phyloP scores from a whole-genome alignment of 2,113 vertebrate genomes.

The Aplodontia rufa region DNA sequence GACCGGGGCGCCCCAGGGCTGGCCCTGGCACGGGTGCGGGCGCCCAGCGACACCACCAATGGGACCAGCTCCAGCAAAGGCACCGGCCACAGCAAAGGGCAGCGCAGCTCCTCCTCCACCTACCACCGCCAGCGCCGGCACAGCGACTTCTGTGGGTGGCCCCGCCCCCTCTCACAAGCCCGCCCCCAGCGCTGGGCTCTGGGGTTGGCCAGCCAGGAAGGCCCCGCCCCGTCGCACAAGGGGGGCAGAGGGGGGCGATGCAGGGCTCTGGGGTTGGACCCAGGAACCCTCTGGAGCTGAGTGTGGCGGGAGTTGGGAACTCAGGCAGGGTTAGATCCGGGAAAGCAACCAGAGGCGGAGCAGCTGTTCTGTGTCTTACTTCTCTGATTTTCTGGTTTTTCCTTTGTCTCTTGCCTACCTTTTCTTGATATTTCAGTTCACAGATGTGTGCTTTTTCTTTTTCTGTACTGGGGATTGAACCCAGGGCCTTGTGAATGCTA shows the following conservation, averaged over 20 bases:
- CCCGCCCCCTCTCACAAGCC: neutral
- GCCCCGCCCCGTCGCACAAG: too few species aligned
- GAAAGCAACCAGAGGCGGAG: neutral
- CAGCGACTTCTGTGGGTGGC: slow-evolving; percentile 92
- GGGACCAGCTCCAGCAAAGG: slow-evolving; percentile 90
- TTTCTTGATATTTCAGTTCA: neutral
- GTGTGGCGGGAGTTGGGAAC: too few species aligned
- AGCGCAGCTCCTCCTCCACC: slow-evolving; percentile 89
- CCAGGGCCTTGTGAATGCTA: too few species aligned
- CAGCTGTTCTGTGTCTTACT: neutral
- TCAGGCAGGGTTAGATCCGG: neutral
- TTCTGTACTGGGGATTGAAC: neutral
- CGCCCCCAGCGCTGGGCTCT: rapidly evolving
- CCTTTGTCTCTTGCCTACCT: neutral
- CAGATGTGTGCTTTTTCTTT: too few species aligned
- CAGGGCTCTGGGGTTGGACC: too few species aligned
- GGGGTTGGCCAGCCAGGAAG: too few species aligned
- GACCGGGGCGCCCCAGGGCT: slow-evolving; percentile 88
- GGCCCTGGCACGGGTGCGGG: slow-evolving; percentile 92
- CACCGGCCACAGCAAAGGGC: slow-evolving; percentile 91
- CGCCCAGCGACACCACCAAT: slow-evolving; percentile 90
- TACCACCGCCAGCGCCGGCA: slow-evolving; percentile 95
- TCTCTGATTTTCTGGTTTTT: neutral
- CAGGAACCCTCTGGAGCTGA: too few species aligned
- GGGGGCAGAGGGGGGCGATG: too few species aligned